These are phyloP conservation scores for Luehdorfia chinensis DNA, from an alignment of 1,140 invertebrate genomes.

Conservation along the genomic window DNA sequence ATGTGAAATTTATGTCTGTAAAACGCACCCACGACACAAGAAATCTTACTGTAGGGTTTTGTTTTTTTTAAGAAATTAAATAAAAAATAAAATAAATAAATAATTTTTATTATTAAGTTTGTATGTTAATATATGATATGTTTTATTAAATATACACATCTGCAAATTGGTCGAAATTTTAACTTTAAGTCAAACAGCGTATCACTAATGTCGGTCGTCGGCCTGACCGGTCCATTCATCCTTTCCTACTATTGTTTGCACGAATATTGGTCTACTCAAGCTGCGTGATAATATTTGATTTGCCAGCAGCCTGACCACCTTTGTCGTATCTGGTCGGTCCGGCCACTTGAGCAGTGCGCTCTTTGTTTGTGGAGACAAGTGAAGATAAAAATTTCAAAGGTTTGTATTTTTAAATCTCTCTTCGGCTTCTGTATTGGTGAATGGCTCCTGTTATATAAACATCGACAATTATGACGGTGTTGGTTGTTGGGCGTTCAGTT, in stretches of 20 bases:
- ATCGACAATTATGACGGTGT: constrained; percentile 51
- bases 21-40: too few relatives aligned
- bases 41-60: too few relatives aligned
- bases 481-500: constrained; percentile 28
- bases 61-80: too few relatives aligned
- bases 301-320: constrained; percentile 48
- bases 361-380: constrained; percentile 62
- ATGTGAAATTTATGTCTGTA: too few relatives aligned
- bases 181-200: too few relatives aligned
- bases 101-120: too few relatives aligned
- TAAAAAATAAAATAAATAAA: too few relatives aligned
- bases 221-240: constrained; percentile 35
- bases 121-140: too few relatives aligned
- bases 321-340: constrained; percentile 52
- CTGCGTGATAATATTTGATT: constrained; percentile 72
- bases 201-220: too few relatives aligned
- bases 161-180: too few relatives aligned
- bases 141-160: too few relatives aligned
- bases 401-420: constrained; percentile 61
- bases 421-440: constrained; percentile 63
- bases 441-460: constrained; percentile 66
- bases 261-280: constrained; percentile 30
- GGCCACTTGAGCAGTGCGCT: constrained; percentile 63
- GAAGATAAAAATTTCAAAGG: constrained; percentile 55
- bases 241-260: constrained; percentile 36